phyloP scores from a whole-genome alignment of 1,140 invertebrate genomes.

The Bombus breviceps region DNA sequence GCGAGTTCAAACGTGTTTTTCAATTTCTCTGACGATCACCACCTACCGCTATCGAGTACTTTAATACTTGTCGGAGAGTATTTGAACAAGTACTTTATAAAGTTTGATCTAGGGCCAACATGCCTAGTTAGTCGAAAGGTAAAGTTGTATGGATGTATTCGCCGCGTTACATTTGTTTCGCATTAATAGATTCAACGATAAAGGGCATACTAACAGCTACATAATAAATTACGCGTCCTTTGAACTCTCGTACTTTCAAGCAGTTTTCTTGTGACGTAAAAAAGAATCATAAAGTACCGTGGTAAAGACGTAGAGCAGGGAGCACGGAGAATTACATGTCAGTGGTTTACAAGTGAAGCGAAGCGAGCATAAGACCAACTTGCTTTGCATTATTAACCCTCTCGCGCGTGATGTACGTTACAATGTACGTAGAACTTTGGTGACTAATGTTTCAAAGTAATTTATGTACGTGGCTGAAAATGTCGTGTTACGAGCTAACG shows the following conservation, averaged over 20 bases:
- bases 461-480: neutral
- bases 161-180: conserved; percentile 5
- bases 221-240: conserved; percentile 49
- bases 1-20: neutral
- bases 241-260: conserved; percentile 17
- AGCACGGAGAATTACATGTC: neutral
- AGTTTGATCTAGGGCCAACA: no score
- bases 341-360: conserved; percentile 23
- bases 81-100: no score
- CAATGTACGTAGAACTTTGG: neutral
- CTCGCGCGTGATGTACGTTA: conserved; percentile 4
- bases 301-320: neutral
- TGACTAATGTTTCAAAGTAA: neutral
- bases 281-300: conserved; percentile 24
- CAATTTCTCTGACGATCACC: neutral
- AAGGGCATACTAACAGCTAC: conserved; percentile 41
- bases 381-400: conserved; percentile 1
- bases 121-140: no score
- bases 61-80: no score
- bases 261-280: conserved; percentile 17
- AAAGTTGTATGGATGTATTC: no score
- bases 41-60: no score
- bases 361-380: conserved; percentile 10
- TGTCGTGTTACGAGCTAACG: neutral
- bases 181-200: conserved; percentile 57